Percentiles rank a stretch among this genome's conserved stretches.
phyloP scores from a whole-genome alignment of 2,113 vertebrate species.

The Melozone crissalis region DNA sequence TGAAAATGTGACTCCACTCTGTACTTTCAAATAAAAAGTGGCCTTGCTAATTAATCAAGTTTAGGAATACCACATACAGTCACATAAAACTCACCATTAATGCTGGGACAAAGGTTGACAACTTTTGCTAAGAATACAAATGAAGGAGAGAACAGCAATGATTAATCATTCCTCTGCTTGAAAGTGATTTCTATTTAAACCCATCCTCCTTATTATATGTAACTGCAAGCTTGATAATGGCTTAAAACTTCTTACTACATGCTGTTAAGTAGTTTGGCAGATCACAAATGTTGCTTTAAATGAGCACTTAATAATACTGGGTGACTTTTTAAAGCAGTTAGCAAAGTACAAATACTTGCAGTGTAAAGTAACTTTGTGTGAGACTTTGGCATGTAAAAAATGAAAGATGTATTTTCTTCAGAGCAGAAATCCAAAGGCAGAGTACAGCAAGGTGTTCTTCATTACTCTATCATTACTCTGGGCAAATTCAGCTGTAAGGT shows the following conservation, averaged over 20 bases:
- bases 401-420: background rate
- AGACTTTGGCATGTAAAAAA: background rate
- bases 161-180: constrained; percentile 15
- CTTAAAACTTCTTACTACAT: constrained; percentile 5
- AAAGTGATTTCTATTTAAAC: constrained; percentile 44
- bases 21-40: constrained; percentile 26
- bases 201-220: background rate
- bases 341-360: background rate
- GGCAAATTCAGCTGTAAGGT: background rate
- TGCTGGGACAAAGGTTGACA: constrained; percentile 33
- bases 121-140: constrained; percentile 21
- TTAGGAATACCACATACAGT: constrained; percentile 20
- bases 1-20: constrained; percentile 30
- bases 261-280: constrained; percentile 7
- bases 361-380: background rate
- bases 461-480: background rate
- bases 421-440: background rate
- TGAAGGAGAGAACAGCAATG: background rate
- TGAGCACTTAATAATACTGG: constrained; percentile 8
- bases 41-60: constrained; percentile 52
- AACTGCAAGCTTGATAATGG: background rate
- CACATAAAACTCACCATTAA: constrained; percentile 21
- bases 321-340: background rate
- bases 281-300: constrained; percentile 26
- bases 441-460: background rate